A percentile compares a stretch with the other conserved stretches of the same genome.
Evolutionary conservation across 1,140 invertebrate species (phyloP).

Genomic region (Sesamia nonagrioides): DNA sequence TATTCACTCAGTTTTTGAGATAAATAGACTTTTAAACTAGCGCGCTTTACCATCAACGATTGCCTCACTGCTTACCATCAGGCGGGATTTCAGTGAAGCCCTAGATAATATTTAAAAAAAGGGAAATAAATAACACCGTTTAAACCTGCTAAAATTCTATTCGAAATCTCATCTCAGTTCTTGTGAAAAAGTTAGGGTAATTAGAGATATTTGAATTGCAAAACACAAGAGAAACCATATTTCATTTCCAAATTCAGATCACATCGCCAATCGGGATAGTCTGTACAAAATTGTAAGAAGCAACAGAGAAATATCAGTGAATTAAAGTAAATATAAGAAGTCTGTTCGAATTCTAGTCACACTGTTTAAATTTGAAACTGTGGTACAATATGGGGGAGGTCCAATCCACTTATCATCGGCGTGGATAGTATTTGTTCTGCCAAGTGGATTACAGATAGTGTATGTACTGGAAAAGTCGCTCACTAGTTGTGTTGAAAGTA

Average conservation of each 20-base stretch:
- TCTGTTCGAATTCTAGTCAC: constrained; percentile 61
- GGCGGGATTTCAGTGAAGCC: no score
- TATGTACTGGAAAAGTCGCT: constrained; percentile 31
- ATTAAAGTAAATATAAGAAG: constrained; percentile 52
- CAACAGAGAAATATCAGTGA: constrained; percentile 30
- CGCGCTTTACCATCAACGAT: no score
- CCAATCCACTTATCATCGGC: constrained; percentile 67
- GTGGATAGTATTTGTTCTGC: constrained; percentile 63
- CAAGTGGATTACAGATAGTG: constrained; percentile 39
- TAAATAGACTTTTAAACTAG: no score
- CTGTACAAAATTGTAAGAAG: not conserved
- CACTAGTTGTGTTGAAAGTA: not conserved
- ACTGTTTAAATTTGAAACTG: constrained; percentile 70
- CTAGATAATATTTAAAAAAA: no score
- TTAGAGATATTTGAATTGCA: not conserved
- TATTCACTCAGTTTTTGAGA: no score
- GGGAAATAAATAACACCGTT: no score
- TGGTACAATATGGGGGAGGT: constrained; percentile 56
- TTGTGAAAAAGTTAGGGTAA: not conserved
- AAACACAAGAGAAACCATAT: not conserved
- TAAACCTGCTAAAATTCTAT: no score
- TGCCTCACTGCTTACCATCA: no score
- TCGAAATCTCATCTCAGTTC: no score
- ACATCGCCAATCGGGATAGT: not conserved
- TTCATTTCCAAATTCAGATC: not conserved